Conservation (phyloP, 2,888 invertebrate species). For the Calameuta pallipes region DNA sequence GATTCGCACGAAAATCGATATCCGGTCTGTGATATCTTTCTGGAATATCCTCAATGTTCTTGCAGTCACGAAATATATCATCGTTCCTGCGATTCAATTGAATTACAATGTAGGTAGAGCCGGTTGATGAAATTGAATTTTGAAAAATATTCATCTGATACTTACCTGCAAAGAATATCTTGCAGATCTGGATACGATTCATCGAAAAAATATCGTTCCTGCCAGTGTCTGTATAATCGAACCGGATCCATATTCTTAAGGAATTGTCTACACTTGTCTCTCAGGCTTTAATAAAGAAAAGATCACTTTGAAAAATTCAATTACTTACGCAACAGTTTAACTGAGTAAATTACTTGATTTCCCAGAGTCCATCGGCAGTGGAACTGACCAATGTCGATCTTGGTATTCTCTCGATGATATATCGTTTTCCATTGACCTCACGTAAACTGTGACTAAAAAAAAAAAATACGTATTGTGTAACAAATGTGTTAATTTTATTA, state of each 20-base stretch:
- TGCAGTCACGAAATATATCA: slow-evolving; percentile 36
- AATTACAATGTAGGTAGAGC: not conserved
- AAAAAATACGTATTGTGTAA: not conserved
- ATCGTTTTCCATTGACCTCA: slow-evolving; percentile 45
- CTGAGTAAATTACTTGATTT: slow-evolving; percentile 35
- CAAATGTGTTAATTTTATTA: not conserved
- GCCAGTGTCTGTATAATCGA: slow-evolving; percentile 50
- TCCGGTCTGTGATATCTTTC: slow-evolving; percentile 6
- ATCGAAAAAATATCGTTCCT: slow-evolving; percentile 32
- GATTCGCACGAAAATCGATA: slow-evolving; percentile 14
- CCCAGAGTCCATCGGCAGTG: slow-evolving; percentile 51
- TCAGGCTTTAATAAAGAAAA: slow-evolving; percentile 39
- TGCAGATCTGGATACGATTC: slow-evolving; percentile 27
- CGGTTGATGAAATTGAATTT: not conserved
- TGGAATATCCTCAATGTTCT: not conserved
- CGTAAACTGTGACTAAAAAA: slow-evolving; percentile 47
- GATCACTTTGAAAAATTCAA: not conserved
- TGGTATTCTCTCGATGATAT: slow-evolving; percentile 45
- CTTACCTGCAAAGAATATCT: slow-evolving; percentile 46
- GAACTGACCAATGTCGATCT: slow-evolving; percentile 46
- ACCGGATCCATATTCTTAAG: slow-evolving; percentile 40
- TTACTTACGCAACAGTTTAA: not conserved
- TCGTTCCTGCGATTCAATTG: slow-evolving; percentile 15
- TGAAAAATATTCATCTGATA: not conserved
- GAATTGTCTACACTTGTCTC: slow-evolving; percentile 48